Conservation (phyloP, 2,113 vertebrate genomes). For the Pygoscelis antarcticus region DNA sequence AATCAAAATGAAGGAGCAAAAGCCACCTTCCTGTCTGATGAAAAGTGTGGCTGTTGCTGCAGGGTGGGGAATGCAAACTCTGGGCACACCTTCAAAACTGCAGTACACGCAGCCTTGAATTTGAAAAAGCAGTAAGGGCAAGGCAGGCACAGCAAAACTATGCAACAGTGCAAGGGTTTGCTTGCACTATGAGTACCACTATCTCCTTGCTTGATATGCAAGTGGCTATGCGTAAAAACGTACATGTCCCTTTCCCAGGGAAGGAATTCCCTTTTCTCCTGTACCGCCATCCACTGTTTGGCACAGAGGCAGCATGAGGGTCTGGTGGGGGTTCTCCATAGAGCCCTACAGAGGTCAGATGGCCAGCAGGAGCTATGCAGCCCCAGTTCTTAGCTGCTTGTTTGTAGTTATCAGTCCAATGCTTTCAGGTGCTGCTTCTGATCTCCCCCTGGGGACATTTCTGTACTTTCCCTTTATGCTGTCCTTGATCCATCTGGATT, state of each 20-base stretch:
- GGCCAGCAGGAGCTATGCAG: neutral
- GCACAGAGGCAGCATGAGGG: neutral
- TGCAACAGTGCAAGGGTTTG: neutral
- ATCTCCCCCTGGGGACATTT: neutral
- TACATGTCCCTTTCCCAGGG: neutral
- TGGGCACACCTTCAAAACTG: neutral
- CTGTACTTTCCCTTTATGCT: neutral
- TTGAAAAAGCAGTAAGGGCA: neutral
- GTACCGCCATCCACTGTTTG: neutral
- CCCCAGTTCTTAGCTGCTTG: neutral
- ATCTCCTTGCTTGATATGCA: neutral
- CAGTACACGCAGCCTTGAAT: neutral
- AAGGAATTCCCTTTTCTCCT: neutral
- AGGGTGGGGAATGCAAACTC: neutral
- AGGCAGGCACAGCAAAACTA: neutral
- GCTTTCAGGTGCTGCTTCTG: neutral
- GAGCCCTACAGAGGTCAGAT: neutral
- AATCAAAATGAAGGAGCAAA: neutral
- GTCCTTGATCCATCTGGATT: neutral
- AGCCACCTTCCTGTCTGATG: neutral
- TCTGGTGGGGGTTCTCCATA: fast-evolving
- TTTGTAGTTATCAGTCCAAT: neutral
- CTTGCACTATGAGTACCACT: fast-evolving
- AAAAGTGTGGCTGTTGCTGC: neutral
- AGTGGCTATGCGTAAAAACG: neutral